Conservation (phyloP, 2,888 invertebrate species). For the Chamaedrilus cognettii region DNA sequence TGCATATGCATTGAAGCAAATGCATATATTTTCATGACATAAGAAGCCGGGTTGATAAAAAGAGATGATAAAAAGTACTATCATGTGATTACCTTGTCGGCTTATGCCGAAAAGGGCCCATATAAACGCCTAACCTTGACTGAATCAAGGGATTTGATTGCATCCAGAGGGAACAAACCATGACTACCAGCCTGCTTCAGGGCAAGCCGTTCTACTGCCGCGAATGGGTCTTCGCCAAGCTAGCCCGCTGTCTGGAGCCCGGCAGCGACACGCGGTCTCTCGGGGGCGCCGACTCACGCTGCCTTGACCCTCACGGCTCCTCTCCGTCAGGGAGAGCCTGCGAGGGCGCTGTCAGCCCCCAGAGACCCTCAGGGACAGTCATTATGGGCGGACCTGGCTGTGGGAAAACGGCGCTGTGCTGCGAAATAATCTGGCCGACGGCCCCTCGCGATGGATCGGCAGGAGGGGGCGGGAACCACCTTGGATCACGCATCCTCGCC, state of each 20-base stretch:
- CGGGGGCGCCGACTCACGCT: slow-evolving; percentile 54
- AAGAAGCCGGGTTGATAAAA: no score
- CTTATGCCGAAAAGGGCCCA: not conserved
- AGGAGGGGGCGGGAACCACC: slow-evolving; percentile 56
- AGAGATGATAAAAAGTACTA: not conserved
- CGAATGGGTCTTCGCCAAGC: slow-evolving; percentile 95
- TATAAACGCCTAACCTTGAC: not conserved
- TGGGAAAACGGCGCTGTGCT: slow-evolving; percentile 74
- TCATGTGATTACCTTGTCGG: not conserved
- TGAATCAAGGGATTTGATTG: not conserved
- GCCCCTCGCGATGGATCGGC: slow-evolving; percentile 60
- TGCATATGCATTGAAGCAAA: no score
- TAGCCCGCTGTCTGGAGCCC: slow-evolving; percentile 88
- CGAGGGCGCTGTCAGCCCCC: no score
- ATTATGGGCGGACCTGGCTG: slow-evolving; percentile 91
- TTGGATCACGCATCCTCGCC: slow-evolving; percentile 79
- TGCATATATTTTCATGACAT: no score
- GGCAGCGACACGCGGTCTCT: slow-evolving; percentile 58
- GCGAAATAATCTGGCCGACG: slow-evolving; percentile 68
- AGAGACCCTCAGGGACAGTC: slow-evolving; percentile 80
- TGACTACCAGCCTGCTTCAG: slow-evolving; percentile 52
- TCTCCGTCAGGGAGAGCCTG: not conserved
- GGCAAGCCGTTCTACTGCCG: slow-evolving; percentile 75
- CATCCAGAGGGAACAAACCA: slow-evolving; percentile 25
- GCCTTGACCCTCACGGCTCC: not conserved